Conservation (phyloP, 2,797 vertebrate genomes). For the Enteromius treurensis region DNA sequence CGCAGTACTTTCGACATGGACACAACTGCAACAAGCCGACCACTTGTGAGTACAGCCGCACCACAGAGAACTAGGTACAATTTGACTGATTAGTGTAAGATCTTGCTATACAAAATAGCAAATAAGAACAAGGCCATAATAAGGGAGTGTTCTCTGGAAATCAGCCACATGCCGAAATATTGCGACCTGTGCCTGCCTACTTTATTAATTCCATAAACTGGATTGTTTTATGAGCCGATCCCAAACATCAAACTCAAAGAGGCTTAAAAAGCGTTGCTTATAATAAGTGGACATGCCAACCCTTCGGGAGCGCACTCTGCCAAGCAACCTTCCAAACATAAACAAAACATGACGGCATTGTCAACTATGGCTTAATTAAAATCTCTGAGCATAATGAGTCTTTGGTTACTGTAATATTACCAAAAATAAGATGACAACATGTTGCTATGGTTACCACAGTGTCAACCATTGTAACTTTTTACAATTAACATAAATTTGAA, state of each 20-base stretch:
- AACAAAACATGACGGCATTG: background rate
- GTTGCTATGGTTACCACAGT: background rate
- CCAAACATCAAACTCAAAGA: background rate
- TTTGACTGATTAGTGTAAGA: background rate
- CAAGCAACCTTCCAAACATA: background rate
- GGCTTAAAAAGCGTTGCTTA: background rate
- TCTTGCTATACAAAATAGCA: background rate
- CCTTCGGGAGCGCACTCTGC: background rate
- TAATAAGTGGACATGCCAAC: background rate
- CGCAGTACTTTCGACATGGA: slow-evolving; percentile 96
- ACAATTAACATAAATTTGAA: background rate
- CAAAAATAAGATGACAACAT: background rate
- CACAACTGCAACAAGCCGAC: slow-evolving; percentile 97
- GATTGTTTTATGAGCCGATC: background rate
- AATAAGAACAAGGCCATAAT: background rate
- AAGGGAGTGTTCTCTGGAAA: background rate
- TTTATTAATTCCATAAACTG: background rate
- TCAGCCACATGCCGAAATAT: background rate
- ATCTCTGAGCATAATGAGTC: background rate
- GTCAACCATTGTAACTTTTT: background rate
- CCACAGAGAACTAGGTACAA: background rate
- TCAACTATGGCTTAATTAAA: background rate
- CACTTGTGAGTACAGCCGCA: slow-evolving; percentile 84
- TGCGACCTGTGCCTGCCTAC: background rate
- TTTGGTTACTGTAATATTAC: background rate